Percentiles rank a stretch among this genome's conserved stretches.
Evolutionary conservation across 1,140 invertebrate genomes (phyloP).

Genomic region (Lethrus apterus): DNA sequence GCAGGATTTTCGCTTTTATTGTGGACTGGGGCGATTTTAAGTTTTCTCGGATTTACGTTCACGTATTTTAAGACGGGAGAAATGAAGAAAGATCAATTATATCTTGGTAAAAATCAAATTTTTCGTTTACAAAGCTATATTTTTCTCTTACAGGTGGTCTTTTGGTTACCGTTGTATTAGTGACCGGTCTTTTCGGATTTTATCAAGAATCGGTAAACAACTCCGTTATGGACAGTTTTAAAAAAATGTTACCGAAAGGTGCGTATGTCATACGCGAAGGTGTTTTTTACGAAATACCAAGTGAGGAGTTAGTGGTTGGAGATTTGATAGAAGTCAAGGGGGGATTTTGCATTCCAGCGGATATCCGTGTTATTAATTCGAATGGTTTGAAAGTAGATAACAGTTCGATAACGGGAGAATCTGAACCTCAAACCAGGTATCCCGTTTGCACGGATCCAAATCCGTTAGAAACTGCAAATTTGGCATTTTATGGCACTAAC

Average conservation of each 20-base stretch:
- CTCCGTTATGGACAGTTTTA: slow-evolving; percentile 59
- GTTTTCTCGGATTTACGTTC: slow-evolving; percentile 56
- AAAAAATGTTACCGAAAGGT: slow-evolving; percentile 52
- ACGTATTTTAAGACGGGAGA: slow-evolving; percentile 10
- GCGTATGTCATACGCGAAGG: slow-evolving; percentile 59
- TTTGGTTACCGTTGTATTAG: slow-evolving; percentile 58
- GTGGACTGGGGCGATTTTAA: slow-evolving; percentile 64
- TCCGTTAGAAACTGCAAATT: slow-evolving; percentile 64
- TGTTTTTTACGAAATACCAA: slow-evolving; percentile 49
- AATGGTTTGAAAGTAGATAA: slow-evolving; percentile 47
- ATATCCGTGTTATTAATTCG: slow-evolving; percentile 57
- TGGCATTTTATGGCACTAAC: slow-evolving; percentile 71
- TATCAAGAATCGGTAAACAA: slow-evolving; percentile 58
- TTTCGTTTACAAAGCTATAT: too few relatives aligned
- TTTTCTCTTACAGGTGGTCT: slow-evolving; percentile 15
- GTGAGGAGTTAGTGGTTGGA: slow-evolving; percentile 59
- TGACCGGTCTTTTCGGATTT: slow-evolving; percentile 52
- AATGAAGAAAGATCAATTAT: slow-evolving; percentile 11
- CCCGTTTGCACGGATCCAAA: slow-evolving; percentile 55
- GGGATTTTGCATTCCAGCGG: slow-evolving; percentile 65
- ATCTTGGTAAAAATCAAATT: slow-evolving; percentile 2
- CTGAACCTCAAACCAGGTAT: slow-evolving; percentile 55
- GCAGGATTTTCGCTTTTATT: slow-evolving; percentile 65
- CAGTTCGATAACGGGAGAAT: slow-evolving; percentile 65
- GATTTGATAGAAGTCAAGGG: slow-evolving; percentile 64